These are phyloP conservation scores for Fulica atra DNA, from an alignment of 2,113 vertebrate genomes.

Conservation along the genomic window DNA sequence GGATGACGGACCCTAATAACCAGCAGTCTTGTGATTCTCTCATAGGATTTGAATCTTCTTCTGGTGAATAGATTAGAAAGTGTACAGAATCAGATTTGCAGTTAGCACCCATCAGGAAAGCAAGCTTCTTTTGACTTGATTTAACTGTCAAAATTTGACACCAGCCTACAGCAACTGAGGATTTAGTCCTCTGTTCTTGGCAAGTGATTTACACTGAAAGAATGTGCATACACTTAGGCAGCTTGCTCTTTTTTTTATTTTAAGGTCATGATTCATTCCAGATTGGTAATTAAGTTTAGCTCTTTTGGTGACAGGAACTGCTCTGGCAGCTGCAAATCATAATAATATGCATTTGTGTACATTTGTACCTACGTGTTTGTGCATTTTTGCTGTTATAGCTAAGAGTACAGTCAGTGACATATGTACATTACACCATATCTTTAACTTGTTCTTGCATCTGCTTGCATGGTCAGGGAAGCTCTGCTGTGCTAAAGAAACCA, in stretches of 20 bases:
- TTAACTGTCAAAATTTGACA: neutral
- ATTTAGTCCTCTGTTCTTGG: neutral
- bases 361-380: neutral
- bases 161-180: neutral
- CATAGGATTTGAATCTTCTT: neutral
- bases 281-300: slow-evolving; percentile 42
- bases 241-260: slow-evolving; percentile 19
- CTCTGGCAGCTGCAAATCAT: slow-evolving; percentile 41
- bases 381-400: neutral
- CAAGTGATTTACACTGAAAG: neutral
- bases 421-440: neutral
- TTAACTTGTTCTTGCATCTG: neutral
- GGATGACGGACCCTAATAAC: neutral
- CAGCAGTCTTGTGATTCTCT: neutral
- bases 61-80: neutral
- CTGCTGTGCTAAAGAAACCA: neutral
- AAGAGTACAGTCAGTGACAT: neutral
- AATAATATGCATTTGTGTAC: neutral
- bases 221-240: neutral
- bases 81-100: neutral
- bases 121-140: neutral
- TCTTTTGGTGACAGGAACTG: neutral
- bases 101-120: neutral
- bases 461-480: neutral
- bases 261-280: neutral